A percentile compares a stretch with the other conserved stretches of the same genome.
These are phyloP conservation scores for Oreohelix idahoensis DNA, from an alignment of 1,140 invertebrate species.

Conservation along the genomic window DNA sequence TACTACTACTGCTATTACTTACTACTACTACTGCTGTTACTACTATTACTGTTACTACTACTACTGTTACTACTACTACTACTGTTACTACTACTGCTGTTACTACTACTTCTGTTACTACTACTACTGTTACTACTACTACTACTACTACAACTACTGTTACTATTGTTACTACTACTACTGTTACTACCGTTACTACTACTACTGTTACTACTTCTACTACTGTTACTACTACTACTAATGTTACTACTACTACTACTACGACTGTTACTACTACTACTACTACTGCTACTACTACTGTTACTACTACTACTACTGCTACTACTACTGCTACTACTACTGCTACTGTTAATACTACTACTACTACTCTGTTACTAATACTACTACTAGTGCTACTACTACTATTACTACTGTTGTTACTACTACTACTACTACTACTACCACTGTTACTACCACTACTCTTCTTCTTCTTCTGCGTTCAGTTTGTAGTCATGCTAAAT, in stretches of 20 bases:
- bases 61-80: slow-evolving; percentile 7
- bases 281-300: slow-evolving; percentile 10
- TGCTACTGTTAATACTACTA: not conserved
- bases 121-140: too few relatives aligned
- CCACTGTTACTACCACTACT: slow-evolving; percentile 13
- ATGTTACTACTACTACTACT: too few relatives aligned
- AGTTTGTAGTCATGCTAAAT: too few relatives aligned
- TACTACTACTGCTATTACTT: too few relatives aligned
- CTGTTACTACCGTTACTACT: slow-evolving; percentile 8
- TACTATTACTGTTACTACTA: slow-evolving; percentile 4
- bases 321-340: slow-evolving; percentile 23
- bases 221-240: not conserved
- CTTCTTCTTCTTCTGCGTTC: too few relatives aligned
- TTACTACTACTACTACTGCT: slow-evolving; percentile 21
- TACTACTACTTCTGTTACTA: too few relatives aligned
- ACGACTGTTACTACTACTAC: slow-evolving; percentile 22
- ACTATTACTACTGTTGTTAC: not conserved
- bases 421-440: slow-evolving; percentile 26
- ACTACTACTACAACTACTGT: slow-evolving; percentile 25
- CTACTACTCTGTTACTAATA: too few relatives aligned
- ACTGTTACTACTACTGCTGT: slow-evolving; percentile 11
- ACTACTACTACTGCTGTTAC: not conserved
- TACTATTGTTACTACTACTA: too few relatives aligned
- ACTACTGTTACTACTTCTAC: too few relatives aligned
- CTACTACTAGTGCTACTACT: too few relatives aligned